Conservation (phyloP, 2,888 invertebrate genomes). For the Pristionchus japonicus region DNA sequence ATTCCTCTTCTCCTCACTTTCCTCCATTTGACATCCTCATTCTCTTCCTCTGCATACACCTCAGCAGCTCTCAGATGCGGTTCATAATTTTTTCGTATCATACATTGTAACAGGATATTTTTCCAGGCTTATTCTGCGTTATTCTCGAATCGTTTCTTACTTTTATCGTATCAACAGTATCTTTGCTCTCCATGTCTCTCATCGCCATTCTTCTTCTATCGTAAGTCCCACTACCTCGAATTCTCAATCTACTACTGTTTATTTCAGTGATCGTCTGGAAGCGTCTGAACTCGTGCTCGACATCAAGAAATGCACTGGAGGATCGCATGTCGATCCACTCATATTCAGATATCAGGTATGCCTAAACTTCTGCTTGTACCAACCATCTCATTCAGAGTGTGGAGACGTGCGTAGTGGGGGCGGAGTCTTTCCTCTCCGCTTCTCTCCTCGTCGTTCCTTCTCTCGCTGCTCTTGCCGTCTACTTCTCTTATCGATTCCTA, state of each 20-base stretch:
- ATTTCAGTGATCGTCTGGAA: conserved; percentile 33
- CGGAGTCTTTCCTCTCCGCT: conserved; percentile 19
- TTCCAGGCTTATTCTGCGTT: conserved; percentile 22
- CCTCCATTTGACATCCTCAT: neutral
- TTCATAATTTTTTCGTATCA: too few species aligned
- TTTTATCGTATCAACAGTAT: neutral
- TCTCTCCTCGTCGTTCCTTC: conserved; percentile 36
- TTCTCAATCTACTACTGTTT: neutral
- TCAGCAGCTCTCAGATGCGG: conserved; percentile 27
- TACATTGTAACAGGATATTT: too few species aligned
- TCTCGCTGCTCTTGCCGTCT: neutral
- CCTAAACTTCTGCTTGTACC: neutral
- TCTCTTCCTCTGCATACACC: neutral
- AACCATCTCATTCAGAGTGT: neutral
- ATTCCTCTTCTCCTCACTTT: conserved; percentile 8
- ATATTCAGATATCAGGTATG: conserved; percentile 43
- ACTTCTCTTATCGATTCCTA: conserved; percentile 6
- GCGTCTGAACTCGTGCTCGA: conserved; percentile 6
- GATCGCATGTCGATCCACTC: conserved; percentile 36
- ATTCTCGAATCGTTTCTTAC: neutral
- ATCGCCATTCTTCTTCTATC: neutral
- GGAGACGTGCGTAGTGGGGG: conserved; percentile 1
- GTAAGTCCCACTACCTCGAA: neutral
- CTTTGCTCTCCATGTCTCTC: neutral
- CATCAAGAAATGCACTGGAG: conserved; percentile 38